These are phyloP conservation scores for Bambusicola thoracicus DNA, from an alignment of 2,113 vertebrate species.

Conservation along the genomic window DNA sequence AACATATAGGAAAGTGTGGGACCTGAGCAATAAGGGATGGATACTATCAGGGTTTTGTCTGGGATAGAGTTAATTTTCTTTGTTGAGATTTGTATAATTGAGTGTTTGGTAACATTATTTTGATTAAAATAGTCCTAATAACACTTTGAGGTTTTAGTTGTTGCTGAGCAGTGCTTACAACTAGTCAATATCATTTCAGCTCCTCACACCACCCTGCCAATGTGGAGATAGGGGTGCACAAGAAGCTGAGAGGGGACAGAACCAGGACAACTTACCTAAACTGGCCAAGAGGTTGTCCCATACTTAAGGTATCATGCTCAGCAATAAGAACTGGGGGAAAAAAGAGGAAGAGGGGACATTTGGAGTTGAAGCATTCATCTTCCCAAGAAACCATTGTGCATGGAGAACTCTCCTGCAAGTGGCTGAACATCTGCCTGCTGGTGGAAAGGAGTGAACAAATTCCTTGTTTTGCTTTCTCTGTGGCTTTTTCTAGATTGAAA, in stretches of 20 bases:
- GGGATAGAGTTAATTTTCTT: neutral
- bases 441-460: neutral
- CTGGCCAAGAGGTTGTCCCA: neutral
- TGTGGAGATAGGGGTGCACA: neutral
- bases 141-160: neutral
- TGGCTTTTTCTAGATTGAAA: neutral
- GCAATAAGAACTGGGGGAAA: neutral
- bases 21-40: neutral
- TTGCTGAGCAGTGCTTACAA: neutral
- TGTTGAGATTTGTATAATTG: neutral
- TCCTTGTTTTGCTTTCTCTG: neutral
- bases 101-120: neutral
- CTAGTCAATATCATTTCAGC: neutral
- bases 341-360: neutral
- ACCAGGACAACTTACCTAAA: neutral
- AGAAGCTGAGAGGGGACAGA: neutral
- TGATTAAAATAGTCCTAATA: neutral
- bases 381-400: neutral
- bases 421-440: neutral
- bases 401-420: neutral
- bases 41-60: neutral
- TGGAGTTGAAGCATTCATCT: neutral
- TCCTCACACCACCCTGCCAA: neutral
- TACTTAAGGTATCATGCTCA: neutral
- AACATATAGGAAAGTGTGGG: neutral